phyloP scores from a whole-genome alignment of 2,888 invertebrate genomes.

The Cantharis lateralis region DNA sequence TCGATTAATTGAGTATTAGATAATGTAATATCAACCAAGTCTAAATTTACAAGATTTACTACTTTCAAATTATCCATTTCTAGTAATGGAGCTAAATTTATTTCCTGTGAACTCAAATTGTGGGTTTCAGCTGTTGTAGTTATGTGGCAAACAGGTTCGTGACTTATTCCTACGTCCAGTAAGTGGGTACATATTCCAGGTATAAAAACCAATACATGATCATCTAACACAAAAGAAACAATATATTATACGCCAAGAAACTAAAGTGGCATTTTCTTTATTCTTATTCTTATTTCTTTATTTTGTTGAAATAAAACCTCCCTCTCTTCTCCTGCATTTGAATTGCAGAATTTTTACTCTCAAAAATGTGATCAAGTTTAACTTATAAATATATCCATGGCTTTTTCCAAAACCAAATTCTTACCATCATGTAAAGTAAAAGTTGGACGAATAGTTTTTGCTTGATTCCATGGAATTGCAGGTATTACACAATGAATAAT shows the following conservation, averaged over 20 bases:
- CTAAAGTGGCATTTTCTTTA: no score
- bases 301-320: no score
- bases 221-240: conserved; percentile 59
- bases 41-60: conserved; percentile 72
- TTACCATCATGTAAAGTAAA: conserved; percentile 69
- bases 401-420: not conserved
- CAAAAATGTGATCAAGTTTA: no score
- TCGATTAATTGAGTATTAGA: conserved; percentile 70
- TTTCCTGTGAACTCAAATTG: conserved; percentile 66
- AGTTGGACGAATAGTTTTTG: conserved; percentile 75
- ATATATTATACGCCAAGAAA: no score
- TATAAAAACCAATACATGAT: conserved; percentile 80
- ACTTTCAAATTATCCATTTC: conserved; percentile 61
- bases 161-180: conserved; percentile 80
- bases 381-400: no score
- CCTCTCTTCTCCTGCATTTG: no score
- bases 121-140: conserved; percentile 68
- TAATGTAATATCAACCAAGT: conserved; percentile 70
- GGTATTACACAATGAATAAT: conserved; percentile 83
- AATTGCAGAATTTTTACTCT: no score
- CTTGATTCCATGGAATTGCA: conserved; percentile 78
- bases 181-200: conserved; percentile 85
- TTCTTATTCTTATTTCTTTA: no score
- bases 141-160: conserved; percentile 84
- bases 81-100: conserved; percentile 66